Evolutionary conservation across 2,113 vertebrate genomes (phyloP), one percentile per base, ranked within the genome.

Genomic region (Poeciliopsis occidentalis): DNA sequence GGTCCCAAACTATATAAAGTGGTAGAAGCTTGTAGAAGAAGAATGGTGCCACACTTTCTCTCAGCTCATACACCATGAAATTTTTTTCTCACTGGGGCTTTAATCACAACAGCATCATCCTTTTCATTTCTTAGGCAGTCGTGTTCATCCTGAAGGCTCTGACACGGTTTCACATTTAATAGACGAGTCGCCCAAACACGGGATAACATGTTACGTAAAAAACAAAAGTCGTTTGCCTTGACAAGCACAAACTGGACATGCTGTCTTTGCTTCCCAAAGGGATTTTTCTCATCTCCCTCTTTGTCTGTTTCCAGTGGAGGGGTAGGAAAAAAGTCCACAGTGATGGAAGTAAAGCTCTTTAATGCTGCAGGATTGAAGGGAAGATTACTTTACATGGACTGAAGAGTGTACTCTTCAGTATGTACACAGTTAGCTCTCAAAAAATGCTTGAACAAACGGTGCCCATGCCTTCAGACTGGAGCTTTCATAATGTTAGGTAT

Each of bases 171-270:
- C 75, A 75, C 75, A 69, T 86, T 87, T 90, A 88, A 87, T 83
- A 83, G 83, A 83, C 81, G 79, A 84, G 65, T 65, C 27, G 69
- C 83, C 81, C 69, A 85, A 89, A 85, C 37, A 44, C 8, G 12
- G 73, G 69, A 80, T 71, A 67, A 72, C 76, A 71, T 51, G 80
- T 82, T 85, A 86, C 86, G 85, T 86, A 79, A 39, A 77, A 76
- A 60, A 78, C 47, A 77, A 76, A 60, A 78, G 73, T 69, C 34
- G 60, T 61, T 76, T 30, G 69, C 69, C 70, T 75, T 60, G 78
- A 85, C 85, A 81, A 81, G 67, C n/a, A 17, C 83, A 82, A 82
- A 81, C 83, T 44, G 80, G 87, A 86, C 82, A 86, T 73, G 77
- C 85, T 83, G 69, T 74, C 64, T 79, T 76, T 83, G 76, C 71